Conservation (phyloP, 1,140 invertebrate genomes). For the Sitophilus oryzae region DNA sequence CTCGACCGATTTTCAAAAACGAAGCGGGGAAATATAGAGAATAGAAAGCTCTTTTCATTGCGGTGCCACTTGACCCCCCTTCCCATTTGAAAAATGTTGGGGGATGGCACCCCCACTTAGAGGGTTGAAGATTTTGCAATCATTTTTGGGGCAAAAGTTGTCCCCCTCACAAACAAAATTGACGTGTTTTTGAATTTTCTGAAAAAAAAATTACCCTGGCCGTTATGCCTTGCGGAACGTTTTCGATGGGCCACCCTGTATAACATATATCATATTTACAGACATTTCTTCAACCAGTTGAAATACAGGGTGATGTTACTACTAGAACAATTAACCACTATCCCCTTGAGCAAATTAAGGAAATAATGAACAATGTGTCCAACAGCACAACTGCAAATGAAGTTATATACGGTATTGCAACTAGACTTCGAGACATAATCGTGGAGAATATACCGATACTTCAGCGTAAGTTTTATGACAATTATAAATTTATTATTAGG, state of each 20-base stretch:
- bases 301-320: slow-evolving; percentile 24
- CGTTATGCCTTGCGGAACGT: too few relatives aligned
- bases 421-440: slow-evolving; percentile 22
- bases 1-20: too few relatives aligned
- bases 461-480: slow-evolving; percentile 8
- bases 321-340: slow-evolving; percentile 30
- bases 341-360: slow-evolving; percentile 14
- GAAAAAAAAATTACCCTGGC: too few relatives aligned
- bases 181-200: too few relatives aligned
- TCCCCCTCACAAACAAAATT: too few relatives aligned
- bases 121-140: too few relatives aligned
- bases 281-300: slow-evolving; percentile 22
- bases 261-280: slow-evolving; percentile 12
- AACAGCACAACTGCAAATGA: not conserved
- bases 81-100: too few relatives aligned
- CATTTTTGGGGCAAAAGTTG: too few relatives aligned
- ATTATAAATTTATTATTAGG: slow-evolving; percentile 5
- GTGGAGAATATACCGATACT: slow-evolving; percentile 12
- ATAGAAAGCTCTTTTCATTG: too few relatives aligned
- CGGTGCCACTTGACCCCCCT: too few relatives aligned
- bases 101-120: too few relatives aligned
- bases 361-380: slow-evolving; percentile 7
- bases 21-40: too few relatives aligned
- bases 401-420: slow-evolving; percentile 19
- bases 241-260: not conserved